A percentile compares a stretch with the other conserved stretches of the same genome.
These are phyloP conservation scores for Spodoptera litura DNA, from an alignment of 1,140 invertebrate species.

Conservation along the genomic window DNA sequence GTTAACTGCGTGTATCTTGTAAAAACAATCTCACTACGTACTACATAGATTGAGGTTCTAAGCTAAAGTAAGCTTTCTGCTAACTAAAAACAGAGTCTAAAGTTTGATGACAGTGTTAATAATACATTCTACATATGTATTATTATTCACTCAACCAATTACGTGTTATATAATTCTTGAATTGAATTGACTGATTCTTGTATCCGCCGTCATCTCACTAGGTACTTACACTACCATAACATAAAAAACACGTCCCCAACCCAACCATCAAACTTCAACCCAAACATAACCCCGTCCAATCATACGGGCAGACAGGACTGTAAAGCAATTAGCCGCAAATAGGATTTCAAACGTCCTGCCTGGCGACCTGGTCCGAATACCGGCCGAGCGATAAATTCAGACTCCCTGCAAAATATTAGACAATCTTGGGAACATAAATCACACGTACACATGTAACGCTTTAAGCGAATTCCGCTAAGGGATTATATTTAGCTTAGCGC, in stretches of 20 bases:
- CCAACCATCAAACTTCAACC: not conserved
- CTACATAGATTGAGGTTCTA: too few relatives aligned
- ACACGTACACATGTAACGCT: constrained; percentile 20
- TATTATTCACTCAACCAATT: too few relatives aligned
- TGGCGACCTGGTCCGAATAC: constrained; percentile 13
- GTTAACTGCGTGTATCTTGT: too few relatives aligned
- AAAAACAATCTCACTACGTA: too few relatives aligned
- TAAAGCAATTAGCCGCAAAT: constrained; percentile 46
- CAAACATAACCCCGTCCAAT: constrained; percentile 15
- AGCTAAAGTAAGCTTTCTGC: too few relatives aligned
- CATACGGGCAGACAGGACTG: not conserved
- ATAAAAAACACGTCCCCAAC: not conserved
- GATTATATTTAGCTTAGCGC: constrained; percentile 33
- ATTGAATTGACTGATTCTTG: too few relatives aligned
- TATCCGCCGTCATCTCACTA: too few relatives aligned
- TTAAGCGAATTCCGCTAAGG: constrained; percentile 34
- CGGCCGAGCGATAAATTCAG: constrained; percentile 45
- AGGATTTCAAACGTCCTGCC: constrained; percentile 30
- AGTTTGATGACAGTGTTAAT: too few relatives aligned
- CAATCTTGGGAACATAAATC: constrained; percentile 50
- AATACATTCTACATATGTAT: too few relatives aligned
- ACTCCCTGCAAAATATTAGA: constrained; percentile 50
- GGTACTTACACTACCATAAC: too few relatives aligned
- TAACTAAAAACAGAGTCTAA: too few relatives aligned
- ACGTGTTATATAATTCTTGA: too few relatives aligned